Evolutionary conservation across 2,113 vertebrate genomes (phyloP).

Genomic region (Catharus fuscescens): DNA sequence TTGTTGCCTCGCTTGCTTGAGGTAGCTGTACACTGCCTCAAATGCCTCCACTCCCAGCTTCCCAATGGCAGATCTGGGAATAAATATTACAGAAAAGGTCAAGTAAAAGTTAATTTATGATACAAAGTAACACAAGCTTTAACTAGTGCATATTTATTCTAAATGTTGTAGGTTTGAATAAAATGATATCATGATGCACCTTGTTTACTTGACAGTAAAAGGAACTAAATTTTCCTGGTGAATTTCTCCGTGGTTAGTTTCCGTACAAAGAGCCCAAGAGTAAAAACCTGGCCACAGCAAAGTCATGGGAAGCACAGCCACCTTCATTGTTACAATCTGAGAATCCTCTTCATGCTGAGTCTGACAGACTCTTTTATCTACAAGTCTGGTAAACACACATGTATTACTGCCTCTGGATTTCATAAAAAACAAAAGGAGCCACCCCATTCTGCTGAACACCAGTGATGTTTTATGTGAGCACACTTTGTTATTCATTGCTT

Average conservation of each 20-base stretch:
- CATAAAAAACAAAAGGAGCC: not conserved
- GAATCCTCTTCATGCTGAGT: not conserved
- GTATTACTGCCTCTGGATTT: not conserved
- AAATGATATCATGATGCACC: not conserved
- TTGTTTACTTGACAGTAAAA: not conserved
- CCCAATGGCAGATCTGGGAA: conserved; percentile 72
- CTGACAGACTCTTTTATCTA: not conserved
- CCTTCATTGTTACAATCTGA: fast-evolving
- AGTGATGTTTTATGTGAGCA: not conserved
- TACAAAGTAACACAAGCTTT: not conserved
- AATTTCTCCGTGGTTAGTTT: not conserved
- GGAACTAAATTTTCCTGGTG: not conserved
- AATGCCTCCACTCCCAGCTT: conserved; percentile 78
- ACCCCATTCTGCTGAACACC: not conserved
- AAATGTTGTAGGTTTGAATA: not conserved
- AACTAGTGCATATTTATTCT: not conserved
- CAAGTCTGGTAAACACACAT: not conserved
- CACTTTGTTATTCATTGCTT: not conserved
- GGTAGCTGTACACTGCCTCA: conserved; percentile 75
- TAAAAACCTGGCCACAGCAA: not conserved
- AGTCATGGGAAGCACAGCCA: not conserved
- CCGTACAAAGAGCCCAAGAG: not conserved
- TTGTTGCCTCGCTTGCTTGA: conserved; percentile 72
- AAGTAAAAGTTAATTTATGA: not conserved
- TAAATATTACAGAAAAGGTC: not conserved